phyloP scores from a whole-genome alignment of 2,888 invertebrate species.

The Ramazzottius varieornatus region DNA sequence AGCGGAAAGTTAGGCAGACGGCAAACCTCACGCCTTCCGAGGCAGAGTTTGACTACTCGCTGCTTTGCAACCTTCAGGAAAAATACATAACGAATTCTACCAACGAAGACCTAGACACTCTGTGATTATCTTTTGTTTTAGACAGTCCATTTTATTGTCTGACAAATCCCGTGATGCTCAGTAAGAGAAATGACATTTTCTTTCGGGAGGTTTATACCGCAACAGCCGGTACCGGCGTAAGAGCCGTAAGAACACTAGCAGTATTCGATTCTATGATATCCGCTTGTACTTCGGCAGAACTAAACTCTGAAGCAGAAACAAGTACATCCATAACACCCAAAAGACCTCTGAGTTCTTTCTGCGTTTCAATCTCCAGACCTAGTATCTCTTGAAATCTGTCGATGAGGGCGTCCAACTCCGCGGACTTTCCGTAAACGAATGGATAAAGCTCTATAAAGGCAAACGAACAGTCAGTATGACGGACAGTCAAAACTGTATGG shows the following conservation, averaged over 20 bases:
- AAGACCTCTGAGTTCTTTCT: constrained; percentile 21
- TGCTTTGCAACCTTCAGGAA: background rate
- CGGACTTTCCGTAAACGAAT: constrained; percentile 27
- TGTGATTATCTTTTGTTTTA: no score
- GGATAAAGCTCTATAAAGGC: constrained; percentile 16
- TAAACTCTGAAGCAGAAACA: constrained; percentile 13
- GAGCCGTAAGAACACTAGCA: no score
- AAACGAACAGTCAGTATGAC: no score
- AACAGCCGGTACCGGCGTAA: no score
- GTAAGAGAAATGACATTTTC: no score
- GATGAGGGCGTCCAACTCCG: constrained; percentile 35
- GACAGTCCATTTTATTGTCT: no score
- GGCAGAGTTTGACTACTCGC: background rate
- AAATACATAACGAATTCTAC: no score
- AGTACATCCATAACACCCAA: constrained; percentile 21
- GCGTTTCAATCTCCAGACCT: constrained; percentile 32
- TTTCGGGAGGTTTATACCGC: no score
- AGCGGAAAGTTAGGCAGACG: background rate
- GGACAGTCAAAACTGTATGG: background rate
- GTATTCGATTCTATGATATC: no score
- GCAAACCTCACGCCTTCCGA: background rate
- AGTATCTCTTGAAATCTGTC: constrained; percentile 34
- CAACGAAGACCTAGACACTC: no score
- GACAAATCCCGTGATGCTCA: no score
- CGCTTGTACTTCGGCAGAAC: constrained; percentile 5